These are phyloP conservation scores for Harpagoxenus sublaevis DNA, from an alignment of 2,888 invertebrate genomes.

Conservation along the genomic window DNA sequence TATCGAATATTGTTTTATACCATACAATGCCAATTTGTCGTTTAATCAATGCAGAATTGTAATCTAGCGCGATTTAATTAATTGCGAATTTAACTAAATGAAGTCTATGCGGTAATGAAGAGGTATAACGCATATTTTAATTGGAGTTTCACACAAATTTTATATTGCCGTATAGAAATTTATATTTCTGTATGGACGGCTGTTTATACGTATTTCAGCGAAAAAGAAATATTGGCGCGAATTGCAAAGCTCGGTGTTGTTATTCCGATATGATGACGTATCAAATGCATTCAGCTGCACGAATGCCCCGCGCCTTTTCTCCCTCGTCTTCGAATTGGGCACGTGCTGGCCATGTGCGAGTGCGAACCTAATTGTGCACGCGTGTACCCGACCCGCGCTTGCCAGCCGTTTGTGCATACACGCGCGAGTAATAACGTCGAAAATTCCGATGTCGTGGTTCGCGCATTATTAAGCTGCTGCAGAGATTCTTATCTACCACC, in stretches of 20 bases:
- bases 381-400: constrained; percentile 31
- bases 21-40: constrained; percentile 11
- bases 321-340: constrained; percentile 60
- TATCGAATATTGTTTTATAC: constrained; percentile 22
- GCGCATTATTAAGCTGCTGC: not conserved
- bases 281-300: constrained; percentile 22
- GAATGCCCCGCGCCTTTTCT: constrained; percentile 45
- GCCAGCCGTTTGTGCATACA: constrained; percentile 51
- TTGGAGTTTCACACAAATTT: not conserved
- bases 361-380: constrained; percentile 63
- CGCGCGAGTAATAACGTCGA: constrained; percentile 28
- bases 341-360: constrained; percentile 77
- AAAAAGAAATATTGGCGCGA: not conserved
- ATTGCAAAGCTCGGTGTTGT: not conserved
- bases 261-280: constrained; percentile 17
- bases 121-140: not conserved
- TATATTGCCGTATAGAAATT: not conserved
- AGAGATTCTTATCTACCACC: not conserved
- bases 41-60: constrained; percentile 35
- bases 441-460: not conserved
- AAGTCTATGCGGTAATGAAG: constrained; percentile 4
- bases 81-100: constrained; percentile 30
- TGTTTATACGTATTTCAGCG: not conserved
- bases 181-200: not conserved
- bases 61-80: constrained; percentile 30